phyloP scores from a whole-genome alignment of 1,140 invertebrate genomes.

The Caenorhabditis briggsae region DNA sequence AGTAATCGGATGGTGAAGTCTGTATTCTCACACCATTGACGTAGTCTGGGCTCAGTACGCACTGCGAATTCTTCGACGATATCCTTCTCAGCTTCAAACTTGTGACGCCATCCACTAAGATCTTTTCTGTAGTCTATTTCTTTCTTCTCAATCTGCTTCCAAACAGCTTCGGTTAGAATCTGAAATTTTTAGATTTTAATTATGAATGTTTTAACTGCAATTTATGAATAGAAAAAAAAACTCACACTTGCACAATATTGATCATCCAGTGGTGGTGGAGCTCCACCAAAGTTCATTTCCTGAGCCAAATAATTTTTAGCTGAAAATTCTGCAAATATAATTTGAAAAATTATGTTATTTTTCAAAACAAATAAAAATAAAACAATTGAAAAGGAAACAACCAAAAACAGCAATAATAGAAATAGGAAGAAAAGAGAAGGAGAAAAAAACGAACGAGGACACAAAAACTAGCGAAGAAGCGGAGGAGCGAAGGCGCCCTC shows the following conservation, averaged over 20 bases:
- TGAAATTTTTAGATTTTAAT: too few relatives aligned
- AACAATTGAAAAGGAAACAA: background rate
- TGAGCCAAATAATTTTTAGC: background rate
- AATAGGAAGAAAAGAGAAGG: background rate
- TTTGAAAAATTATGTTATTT: background rate
- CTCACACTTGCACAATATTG: background rate
- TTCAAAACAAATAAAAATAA: background rate
- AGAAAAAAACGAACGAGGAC: conserved; percentile 1
- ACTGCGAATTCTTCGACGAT: background rate
- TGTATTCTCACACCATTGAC: background rate
- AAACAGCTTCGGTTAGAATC: background rate
- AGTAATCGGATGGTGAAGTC: background rate
- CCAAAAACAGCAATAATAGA: background rate
- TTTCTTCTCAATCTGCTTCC: background rate
- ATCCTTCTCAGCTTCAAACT: background rate
- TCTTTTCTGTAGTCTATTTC: background rate
- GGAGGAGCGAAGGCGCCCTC: background rate
- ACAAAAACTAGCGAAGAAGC: conserved; percentile 9
- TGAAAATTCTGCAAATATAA: background rate
- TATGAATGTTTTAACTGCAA: too few relatives aligned
- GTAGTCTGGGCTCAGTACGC: too few relatives aligned
- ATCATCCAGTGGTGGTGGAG: background rate
- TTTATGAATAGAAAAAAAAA: background rate
- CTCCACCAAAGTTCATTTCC: conserved; percentile 6
- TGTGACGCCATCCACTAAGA: background rate